A percentile compares a stretch with the other conserved stretches of the same genome.
These are phyloP conservation scores for Sitodiplosis mosellana DNA, from an alignment of 1,140 invertebrate species.

Conservation along the genomic window DNA sequence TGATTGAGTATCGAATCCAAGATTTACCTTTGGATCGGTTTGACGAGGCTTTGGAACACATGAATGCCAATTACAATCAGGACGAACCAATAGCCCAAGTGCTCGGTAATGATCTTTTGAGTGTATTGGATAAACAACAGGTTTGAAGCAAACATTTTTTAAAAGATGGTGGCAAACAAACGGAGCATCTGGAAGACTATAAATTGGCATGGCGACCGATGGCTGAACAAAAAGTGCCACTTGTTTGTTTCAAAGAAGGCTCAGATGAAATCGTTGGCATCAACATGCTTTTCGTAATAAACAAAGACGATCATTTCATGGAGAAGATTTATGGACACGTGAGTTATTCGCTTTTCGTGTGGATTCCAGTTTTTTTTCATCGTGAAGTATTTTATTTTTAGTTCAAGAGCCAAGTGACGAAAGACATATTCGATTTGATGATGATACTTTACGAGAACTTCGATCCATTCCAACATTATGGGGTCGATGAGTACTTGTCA, in stretches of 20 bases:
- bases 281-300: background rate
- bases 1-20: conserved; percentile 1
- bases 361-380: no score
- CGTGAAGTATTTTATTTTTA: no score
- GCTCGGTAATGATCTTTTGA: background rate
- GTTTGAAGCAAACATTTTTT: background rate
- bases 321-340: background rate
- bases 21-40: background rate
- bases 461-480: background rate
- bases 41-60: background rate
- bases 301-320: background rate
- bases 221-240: background rate
- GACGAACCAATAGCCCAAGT: background rate
- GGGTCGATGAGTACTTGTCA: background rate
- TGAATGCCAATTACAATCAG: background rate
- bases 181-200: background rate
- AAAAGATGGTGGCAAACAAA: background rate
- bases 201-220: background rate
- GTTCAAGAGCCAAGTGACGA: background rate
- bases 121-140: background rate
- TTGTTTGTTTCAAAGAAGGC: background rate
- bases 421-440: background rate
- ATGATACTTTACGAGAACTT: background rate
- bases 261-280: background rate
- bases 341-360: background rate